Evolutionary conservation across 1,140 invertebrate species (phyloP).

Genomic region (Mamestra configurata): DNA sequence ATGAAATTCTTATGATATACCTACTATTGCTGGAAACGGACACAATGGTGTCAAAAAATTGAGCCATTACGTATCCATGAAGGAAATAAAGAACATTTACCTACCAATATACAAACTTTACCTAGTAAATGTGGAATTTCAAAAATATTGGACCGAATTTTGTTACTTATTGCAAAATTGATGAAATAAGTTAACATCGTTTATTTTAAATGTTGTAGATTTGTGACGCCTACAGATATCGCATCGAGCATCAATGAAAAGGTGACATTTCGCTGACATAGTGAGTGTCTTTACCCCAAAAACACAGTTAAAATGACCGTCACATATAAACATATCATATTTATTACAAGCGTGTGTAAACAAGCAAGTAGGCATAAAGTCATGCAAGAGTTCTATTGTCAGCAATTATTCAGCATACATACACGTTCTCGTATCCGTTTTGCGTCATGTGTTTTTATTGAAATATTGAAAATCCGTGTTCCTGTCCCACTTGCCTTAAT

Average conservation of each 20-base stretch:
- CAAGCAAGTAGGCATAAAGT: background rate
- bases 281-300: slow-evolving; percentile 4
- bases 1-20: too few relatives aligned
- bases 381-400: slow-evolving; percentile 1
- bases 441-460: slow-evolving; percentile 47
- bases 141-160: too few relatives aligned
- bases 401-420: slow-evolving; percentile 5
- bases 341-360: slow-evolving; percentile 22
- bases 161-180: background rate
- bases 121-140: too few relatives aligned
- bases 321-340: slow-evolving; percentile 26
- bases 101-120: too few relatives aligned
- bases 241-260: slow-evolving; percentile 25
- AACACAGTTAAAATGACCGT: slow-evolving; percentile 37
- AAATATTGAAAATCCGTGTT: slow-evolving; percentile 58
- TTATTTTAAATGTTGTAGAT: background rate
- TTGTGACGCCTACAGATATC: background rate
- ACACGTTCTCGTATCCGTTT: slow-evolving; percentile 30
- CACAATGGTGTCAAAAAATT: background rate
- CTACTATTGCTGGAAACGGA: background rate
- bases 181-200: background rate
- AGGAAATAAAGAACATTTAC: too few relatives aligned
- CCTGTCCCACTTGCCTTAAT: slow-evolving; percentile 63
- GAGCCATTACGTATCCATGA: too few relatives aligned
- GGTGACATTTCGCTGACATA: background rate